Conservation (phyloP, 2,797 vertebrate species). For the Sebastes elongatus region DNA sequence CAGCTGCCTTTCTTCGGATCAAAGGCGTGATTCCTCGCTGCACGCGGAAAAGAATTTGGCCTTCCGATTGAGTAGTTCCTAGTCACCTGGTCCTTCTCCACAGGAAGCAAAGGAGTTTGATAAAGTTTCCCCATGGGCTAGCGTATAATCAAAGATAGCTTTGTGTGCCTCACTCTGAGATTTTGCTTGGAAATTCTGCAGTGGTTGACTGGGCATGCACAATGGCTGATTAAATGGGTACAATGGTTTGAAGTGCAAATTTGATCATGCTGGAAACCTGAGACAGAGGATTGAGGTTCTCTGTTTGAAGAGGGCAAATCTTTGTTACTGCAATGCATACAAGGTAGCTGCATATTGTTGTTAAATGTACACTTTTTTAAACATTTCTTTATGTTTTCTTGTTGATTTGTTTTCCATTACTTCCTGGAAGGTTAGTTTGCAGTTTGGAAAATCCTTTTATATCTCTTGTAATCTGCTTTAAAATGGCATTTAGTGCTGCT, state of each 20-base stretch:
- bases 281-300: constrained; percentile 73
- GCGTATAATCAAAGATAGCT: constrained; percentile 85
- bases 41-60: constrained; percentile 60
- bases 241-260: constrained; percentile 90
- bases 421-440: background rate
- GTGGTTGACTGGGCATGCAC: constrained; percentile 83
- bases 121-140: constrained; percentile 82
- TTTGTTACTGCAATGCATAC: constrained; percentile 36
- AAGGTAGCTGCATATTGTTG: constrained; percentile 10
- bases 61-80: constrained; percentile 70
- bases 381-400: background rate
- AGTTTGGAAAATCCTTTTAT: background rate
- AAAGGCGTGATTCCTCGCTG: constrained; percentile 64
- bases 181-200: constrained; percentile 79
- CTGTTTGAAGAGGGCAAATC: constrained; percentile 66
- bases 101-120: constrained; percentile 73
- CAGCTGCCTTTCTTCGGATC: constrained; percentile 75
- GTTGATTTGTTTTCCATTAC: background rate
- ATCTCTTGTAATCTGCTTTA: background rate
- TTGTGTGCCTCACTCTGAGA: constrained; percentile 84
- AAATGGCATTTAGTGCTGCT: background rate
- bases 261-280: constrained; percentile 85
- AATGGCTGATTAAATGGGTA: constrained; percentile 87
- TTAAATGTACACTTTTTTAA: background rate
- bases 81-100: constrained; percentile 82